A percentile compares a stretch with the other conserved stretches of the same genome.
Evolutionary conservation across 1,140 invertebrate species (phyloP).

Genomic region (Lepidostoma basale): DNA sequence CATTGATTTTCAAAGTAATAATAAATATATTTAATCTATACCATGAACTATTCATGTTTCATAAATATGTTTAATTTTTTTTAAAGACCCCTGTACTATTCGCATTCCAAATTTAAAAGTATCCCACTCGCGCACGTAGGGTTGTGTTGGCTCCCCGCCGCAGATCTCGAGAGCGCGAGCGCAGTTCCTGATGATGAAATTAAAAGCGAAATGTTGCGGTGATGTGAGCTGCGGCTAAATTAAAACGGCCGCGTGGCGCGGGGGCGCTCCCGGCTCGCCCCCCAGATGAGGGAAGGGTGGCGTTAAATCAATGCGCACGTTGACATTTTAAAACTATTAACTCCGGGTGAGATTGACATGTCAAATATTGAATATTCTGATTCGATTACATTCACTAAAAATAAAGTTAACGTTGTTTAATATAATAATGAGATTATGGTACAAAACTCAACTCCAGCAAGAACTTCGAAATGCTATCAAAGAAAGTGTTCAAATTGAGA

Average conservation of each 20-base stretch:
- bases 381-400: background rate
- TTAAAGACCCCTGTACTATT: no score
- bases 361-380: constrained; percentile 9
- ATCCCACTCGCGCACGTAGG: no score
- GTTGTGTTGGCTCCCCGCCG: no score
- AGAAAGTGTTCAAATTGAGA: no score
- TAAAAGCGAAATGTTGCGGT: constrained; percentile 45
- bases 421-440: background rate
- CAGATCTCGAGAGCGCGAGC: constrained; percentile 5
- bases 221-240: constrained; percentile 36
- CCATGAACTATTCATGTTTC: no score
- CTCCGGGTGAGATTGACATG: constrained; percentile 9
- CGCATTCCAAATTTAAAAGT: no score
- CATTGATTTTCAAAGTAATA: no score
- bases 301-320: constrained; percentile 26
- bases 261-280: background rate
- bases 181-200: constrained; percentile 43
- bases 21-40: no score
- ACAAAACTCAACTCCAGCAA: no score
- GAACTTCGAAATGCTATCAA: no score
- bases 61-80: no score
- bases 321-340: constrained; percentile 32
- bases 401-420: background rate
- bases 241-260: constrained; percentile 39
- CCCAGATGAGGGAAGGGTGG: background rate